A percentile compares a stretch with the other conserved stretches of the same genome.
Conservation (phyloP, 2,113 vertebrate species). For the Eptatretus burgeri region DNA sequence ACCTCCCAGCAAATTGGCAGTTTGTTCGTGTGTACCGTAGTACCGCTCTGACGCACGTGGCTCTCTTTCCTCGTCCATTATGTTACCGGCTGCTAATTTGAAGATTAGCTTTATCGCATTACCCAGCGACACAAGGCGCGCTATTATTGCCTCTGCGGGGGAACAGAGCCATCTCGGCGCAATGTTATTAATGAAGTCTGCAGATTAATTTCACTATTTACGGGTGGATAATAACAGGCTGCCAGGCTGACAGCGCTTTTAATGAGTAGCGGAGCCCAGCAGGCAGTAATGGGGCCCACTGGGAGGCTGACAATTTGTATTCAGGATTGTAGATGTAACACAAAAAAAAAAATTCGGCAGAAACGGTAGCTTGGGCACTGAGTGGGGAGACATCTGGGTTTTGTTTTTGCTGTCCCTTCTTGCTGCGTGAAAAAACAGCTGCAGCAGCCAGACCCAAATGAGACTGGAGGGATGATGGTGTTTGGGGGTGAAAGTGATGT, state of each 20-base stretch:
- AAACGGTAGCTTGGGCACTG: neutral
- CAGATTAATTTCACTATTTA: constrained; percentile 2
- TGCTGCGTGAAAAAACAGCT: too few relatives aligned
- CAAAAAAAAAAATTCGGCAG: neutral
- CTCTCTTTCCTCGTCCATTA: neutral
- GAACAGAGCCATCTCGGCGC: neutral
- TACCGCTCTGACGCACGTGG: too few relatives aligned
- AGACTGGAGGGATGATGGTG: too few relatives aligned
- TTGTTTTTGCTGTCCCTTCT: neutral
- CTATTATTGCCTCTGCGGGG: constrained; percentile 4
- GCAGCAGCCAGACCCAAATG: too few relatives aligned
- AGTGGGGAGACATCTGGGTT: constrained; percentile 1
- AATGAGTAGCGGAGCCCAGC: constrained; percentile 4
- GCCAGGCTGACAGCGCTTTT: constrained; percentile 1
- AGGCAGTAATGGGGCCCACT: constrained; percentile 4
- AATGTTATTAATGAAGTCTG: constrained; percentile 5
- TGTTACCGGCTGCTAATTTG: constrained; percentile 2
- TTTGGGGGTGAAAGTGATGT: too few relatives aligned
- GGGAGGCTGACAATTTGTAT: constrained; percentile 6
- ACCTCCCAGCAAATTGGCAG: too few relatives aligned
- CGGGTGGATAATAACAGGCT: constrained; percentile 6
- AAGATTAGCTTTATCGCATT: constrained; percentile 5
- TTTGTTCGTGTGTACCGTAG: too few relatives aligned
- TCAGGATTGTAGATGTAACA: constrained; percentile 1
- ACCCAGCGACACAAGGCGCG: constrained; percentile 5